phyloP scores from a whole-genome alignment of 2,113 vertebrate genomes.

The Leptosomus discolor region DNA sequence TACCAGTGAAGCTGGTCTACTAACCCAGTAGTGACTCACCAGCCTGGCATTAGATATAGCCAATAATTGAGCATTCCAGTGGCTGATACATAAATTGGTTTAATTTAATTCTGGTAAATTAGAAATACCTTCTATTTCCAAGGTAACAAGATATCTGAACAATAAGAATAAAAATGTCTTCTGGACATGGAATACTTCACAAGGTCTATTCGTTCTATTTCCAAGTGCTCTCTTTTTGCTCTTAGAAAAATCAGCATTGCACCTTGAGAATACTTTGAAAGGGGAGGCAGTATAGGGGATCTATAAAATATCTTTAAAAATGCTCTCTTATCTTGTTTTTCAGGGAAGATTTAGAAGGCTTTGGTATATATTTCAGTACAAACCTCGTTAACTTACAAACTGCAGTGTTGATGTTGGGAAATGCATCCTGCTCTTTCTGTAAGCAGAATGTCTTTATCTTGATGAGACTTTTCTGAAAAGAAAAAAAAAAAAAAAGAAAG shows the following conservation, averaged over 20 bases:
- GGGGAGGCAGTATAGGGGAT: background rate
- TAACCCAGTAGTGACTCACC: background rate
- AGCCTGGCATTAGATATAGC: background rate
- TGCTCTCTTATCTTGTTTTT: background rate
- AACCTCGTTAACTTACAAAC: background rate
- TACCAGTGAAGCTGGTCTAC: background rate
- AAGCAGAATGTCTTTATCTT: background rate
- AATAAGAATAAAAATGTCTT: background rate
- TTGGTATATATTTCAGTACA: background rate
- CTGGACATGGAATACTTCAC: background rate
- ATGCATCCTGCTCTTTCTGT: background rate
- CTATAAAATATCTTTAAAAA: background rate
- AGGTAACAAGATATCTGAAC: background rate
- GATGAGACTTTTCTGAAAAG: accelerated
- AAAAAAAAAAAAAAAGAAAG: background rate
- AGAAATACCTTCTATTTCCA: background rate
- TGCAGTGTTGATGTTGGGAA: background rate
- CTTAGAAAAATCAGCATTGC: background rate
- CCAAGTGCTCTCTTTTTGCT: background rate
- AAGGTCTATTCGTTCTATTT: background rate
- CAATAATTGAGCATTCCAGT: background rate
- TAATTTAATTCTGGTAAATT: background rate
- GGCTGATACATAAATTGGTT: background rate
- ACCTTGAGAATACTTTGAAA: background rate
- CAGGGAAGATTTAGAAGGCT: background rate